These are phyloP conservation scores for Spilarctia lutea DNA, from an alignment of 2,888 invertebrate species.

Conservation along the genomic window DNA sequence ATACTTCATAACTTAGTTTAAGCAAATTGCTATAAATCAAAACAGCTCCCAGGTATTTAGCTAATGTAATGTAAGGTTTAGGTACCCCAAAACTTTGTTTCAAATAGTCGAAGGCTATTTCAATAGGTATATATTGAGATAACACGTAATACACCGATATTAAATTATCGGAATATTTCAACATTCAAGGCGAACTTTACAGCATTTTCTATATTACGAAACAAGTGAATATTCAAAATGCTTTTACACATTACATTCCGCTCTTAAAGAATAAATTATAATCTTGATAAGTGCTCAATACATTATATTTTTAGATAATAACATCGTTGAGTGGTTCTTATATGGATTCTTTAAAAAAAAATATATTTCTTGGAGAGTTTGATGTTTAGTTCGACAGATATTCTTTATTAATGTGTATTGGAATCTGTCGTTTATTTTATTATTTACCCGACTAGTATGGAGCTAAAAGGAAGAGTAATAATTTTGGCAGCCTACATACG, in stretches of 20 bases:
- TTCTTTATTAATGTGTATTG: background rate
- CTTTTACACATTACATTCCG: background rate
- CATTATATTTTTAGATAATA: background rate
- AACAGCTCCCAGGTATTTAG: background rate
- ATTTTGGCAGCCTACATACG: too few species aligned
- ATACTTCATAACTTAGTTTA: background rate
- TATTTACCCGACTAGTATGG: too few species aligned
- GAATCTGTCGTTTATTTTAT: too few species aligned
- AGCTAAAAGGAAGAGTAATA: too few species aligned
- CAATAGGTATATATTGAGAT: background rate
- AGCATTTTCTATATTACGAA: background rate
- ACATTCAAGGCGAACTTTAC: background rate
- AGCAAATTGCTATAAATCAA: constrained; percentile 2
- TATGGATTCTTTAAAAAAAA: background rate
- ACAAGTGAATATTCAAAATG: background rate
- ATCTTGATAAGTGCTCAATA: too few species aligned
- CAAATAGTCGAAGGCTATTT: constrained; percentile 5
- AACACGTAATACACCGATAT: background rate
- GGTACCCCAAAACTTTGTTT: constrained; percentile 5
- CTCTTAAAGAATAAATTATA: background rate
- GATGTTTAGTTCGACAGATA: background rate
- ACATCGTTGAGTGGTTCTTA: background rate
- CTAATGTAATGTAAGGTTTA: constrained; percentile 4
- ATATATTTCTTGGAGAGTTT: too few species aligned
- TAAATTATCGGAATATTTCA: constrained; percentile 3